These are phyloP conservation scores for Isurus oxyrinchus DNA, from an alignment of 2,113 vertebrate genomes.

Conservation along the genomic window DNA sequence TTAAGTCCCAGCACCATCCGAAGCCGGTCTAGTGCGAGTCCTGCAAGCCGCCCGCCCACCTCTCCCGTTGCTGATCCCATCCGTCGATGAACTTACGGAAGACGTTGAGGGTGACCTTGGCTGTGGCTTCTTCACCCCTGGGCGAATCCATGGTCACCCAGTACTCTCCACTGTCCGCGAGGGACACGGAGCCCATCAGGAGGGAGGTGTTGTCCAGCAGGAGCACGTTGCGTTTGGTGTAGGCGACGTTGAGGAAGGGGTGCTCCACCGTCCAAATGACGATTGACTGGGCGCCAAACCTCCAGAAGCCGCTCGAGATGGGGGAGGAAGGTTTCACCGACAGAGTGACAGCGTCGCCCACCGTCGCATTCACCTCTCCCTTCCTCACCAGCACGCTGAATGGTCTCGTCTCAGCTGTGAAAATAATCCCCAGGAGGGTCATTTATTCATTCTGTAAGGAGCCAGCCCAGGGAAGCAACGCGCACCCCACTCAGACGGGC, in stretches of 20 bases:
- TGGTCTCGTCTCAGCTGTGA: not conserved
- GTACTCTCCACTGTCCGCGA: not conserved
- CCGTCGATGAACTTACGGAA: not conserved
- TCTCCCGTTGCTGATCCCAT: not conserved
- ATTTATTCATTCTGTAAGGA: not conserved
- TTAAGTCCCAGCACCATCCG: not conserved
- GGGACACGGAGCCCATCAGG: not conserved
- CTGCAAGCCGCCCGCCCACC: too few species aligned
- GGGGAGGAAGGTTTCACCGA: not conserved
- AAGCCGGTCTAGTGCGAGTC: too few species aligned
- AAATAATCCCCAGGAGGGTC: not conserved
- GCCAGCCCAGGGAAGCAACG: not conserved
- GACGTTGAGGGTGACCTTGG: not conserved
- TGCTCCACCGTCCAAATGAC: not conserved
- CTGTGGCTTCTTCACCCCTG: not conserved
- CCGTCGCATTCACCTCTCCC: not conserved
- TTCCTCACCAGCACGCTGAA: not conserved
- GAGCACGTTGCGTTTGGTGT: not conserved
- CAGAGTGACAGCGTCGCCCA: not conserved
- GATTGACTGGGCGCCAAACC: not conserved
- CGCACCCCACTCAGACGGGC: not conserved
- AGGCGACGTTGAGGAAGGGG: not conserved
- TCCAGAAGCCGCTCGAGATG: not conserved
- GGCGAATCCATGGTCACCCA: not conserved
- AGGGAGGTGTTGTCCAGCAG: not conserved